Base-by-base conservation (phyloP, 2,888 invertebrate species). In the Nectonema munidae region DNA sequence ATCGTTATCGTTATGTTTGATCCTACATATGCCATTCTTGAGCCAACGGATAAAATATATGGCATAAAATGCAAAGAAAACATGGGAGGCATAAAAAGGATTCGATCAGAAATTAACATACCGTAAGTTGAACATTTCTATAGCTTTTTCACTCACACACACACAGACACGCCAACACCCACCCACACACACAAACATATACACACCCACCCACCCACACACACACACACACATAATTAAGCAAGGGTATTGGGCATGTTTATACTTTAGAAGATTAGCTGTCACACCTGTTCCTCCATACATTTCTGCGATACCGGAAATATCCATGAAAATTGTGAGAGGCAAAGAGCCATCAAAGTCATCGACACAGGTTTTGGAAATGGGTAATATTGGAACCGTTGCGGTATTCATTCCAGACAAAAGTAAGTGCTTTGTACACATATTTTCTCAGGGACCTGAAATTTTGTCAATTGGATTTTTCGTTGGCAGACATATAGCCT, bases 1-100 rank as follows among this genome's bases (percentile, higher is more conserved):
- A 34, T 34, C 15, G 35, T 34, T n/a, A 20, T 34, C 11, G 20
- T 34, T 18, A 34, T 34, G 35, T 34, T 34, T 14, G 35, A 34
- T 11, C 35, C 35, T 5, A n/a, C 17, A 11, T 34, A 34, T 34
- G 35, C 19, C 6, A 34, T 34, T 6, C 19, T 34, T 5, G 20
- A 34, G 9, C 17, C 17, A 11, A 15, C 17, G 11, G 35, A 34
- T 19, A 34, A 34, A 34, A 19, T 34, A 19, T 34, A 34, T 14
- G 35, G 35, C 6, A 11, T 34, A 9, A 34, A 34, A 19, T 34
- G 35, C 20, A 34, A 34, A 19, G 35, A 34, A 19, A 34, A 20
- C 19, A 34, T 34, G 35, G 35, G 17, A 6, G 35, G 35, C 4
- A 34, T 20, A 5, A 34, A 34, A 14, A 16, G 35, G 6, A 34